Percentiles rank a stretch among this genome's conserved stretches.
Conservation (phyloP, 2,888 invertebrate species). For the Eupithecia tripunctaria region DNA sequence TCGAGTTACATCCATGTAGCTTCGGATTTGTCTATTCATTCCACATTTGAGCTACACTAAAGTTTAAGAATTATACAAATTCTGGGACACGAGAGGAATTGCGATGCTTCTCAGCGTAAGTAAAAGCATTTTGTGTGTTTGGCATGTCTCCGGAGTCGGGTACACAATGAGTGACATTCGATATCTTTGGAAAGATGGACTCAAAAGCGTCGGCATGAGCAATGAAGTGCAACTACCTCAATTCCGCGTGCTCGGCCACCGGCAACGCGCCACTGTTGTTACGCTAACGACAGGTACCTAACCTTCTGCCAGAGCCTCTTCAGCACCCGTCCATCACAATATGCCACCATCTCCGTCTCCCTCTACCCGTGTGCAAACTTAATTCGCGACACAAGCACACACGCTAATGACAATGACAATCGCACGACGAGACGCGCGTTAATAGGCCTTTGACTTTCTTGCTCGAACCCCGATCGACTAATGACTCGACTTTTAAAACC, state of each 20-base stretch:
- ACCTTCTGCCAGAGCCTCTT: conserved; percentile 74
- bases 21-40: conserved; percentile 52
- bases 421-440: conserved; percentile 77
- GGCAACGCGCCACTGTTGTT: conserved; percentile 97
- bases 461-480: conserved; percentile 77
- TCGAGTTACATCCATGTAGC: conserved; percentile 44
- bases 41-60: conserved; percentile 58
- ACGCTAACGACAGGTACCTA: conserved; percentile 96
- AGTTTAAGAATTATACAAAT: conserved; percentile 53
- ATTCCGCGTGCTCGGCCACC: conserved; percentile 98
- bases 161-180: conserved; percentile 99
- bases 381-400: conserved; percentile 79
- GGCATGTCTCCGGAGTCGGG: conserved; percentile 92
- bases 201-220: conserved; percentile 97
- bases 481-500: conserved; percentile 81
- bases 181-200: conserved; percentile 97
- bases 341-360: conserved; percentile 80
- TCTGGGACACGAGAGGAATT: conserved; percentile 62
- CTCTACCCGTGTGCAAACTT: conserved; percentile 79
- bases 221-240: conserved; percentile 98
- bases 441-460: conserved; percentile 71
- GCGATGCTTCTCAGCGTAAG: conserved; percentile 81
- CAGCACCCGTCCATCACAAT: conserved; percentile 76
- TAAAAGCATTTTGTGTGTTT: conserved; percentile 85
- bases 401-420: conserved; percentile 75